Conservation (phyloP, 2,113 vertebrate genomes). For the Gorsachius goisagi region DNA sequence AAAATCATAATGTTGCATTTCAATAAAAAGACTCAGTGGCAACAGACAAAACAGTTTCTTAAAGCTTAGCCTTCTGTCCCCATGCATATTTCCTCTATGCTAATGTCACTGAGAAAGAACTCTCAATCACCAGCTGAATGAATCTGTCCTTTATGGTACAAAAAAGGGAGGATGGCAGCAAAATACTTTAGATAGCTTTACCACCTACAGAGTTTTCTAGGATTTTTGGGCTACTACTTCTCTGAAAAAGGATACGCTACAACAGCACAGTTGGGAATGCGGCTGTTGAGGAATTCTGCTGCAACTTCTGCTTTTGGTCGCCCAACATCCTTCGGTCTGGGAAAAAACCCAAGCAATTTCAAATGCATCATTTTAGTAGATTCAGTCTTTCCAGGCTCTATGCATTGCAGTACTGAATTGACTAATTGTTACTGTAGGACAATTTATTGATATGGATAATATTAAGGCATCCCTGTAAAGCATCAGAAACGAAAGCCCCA, state of each 20-base stretch:
- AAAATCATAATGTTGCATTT: not conserved
- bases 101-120: not conserved
- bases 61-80: not conserved
- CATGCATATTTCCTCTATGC: not conserved
- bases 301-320: conserved; percentile 95
- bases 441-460: not conserved
- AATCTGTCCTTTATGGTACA: not conserved
- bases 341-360: conserved; percentile 30
- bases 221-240: not conserved
- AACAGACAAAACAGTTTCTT: not conserved
- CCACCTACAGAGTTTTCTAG: not conserved
- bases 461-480: not conserved
- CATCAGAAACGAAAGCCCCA: not conserved
- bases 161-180: not conserved
- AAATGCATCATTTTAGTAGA: not conserved
- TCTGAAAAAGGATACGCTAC: conserved; percentile 89
- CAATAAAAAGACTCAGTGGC: not conserved
- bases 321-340: conserved; percentile 91
- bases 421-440: not conserved
- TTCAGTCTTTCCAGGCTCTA: not conserved
- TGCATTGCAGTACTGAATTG: not conserved
- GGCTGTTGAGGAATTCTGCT: conserved; percentile 91
- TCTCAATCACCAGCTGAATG: not conserved
- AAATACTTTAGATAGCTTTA: conserved; percentile 11
- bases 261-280: conserved; percentile 88